Evolutionary conservation across 2,113 vertebrate genomes (phyloP), one percentile per base, ranked within the genome.

Genomic region (Cathartes aura): DNA sequence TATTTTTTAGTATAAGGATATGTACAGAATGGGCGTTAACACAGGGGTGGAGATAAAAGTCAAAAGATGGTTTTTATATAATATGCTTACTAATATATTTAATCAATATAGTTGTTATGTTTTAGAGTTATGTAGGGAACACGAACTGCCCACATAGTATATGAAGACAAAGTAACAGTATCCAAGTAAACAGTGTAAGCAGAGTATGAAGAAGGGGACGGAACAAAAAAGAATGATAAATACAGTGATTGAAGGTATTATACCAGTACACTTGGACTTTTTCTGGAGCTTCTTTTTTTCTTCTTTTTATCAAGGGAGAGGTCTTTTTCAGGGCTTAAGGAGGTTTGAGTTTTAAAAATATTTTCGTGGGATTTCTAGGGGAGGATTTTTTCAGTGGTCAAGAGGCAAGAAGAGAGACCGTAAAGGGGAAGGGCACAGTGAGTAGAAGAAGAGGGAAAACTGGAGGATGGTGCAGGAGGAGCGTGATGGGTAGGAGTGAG

Each of bases 11-110:
- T 30, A 8, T 40, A 15, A 63, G 6, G 18, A 5, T 80, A 30
- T 1, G 1, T 22, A 16, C 5, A 67, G 20, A 15, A n/a, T 27
- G 6, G 6, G 0, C 0, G 0, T 67, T 68, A 21, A 55, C 22
- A 26, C 6, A 1, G 1, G 30, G 19, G 15, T 58, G 23, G 45
- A 87, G 12, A 5, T 12, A 60, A 38, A 93, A 82, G 43, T 55
- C 13, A 59, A 74, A 53, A 79, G 8, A 47, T 52, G 0, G 8
- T 1, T 19, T 80, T 88, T 75, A 32, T 63, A 8, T 24, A 15
- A 17, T 72, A 22, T 16, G 2, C 11, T 87, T 85, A 9, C 5
- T 76, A 38, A 42, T 59, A 48, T 8, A 36, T 62, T 59, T 64
- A 38, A 38, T 60, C 38, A 53, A 2, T 55, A 5, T 13, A 48